These are phyloP conservation scores for Patella vulgata DNA, from an alignment of 1,140 invertebrate species.

Conservation along the genomic window DNA sequence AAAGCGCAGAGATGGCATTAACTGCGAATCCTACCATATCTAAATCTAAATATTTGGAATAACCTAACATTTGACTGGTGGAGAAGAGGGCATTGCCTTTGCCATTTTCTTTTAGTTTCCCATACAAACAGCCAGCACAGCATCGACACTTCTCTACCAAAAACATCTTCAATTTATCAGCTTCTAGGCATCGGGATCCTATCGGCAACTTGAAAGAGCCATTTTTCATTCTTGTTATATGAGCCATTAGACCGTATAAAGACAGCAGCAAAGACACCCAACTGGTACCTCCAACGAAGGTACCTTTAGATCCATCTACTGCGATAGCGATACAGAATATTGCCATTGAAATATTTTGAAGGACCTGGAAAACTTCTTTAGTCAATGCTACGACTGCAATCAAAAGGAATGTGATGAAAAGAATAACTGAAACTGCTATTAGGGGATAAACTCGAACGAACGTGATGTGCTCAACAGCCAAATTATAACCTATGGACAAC, in stretches of 20 bases:
- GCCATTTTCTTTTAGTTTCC: conserved; percentile 7
- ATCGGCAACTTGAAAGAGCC: conserved; percentile 36
- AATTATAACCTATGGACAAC: conserved; percentile 34
- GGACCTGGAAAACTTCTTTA: conserved; percentile 41
- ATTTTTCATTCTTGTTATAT: conserved; percentile 25
- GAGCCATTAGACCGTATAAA: conserved; percentile 43
- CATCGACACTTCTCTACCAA: conserved; percentile 12
- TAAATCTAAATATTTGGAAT: conserved; percentile 43
- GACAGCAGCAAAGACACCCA: conserved; percentile 46
- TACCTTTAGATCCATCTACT: conserved; percentile 28
- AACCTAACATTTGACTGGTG: conserved; percentile 39
- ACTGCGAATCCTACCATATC: conserved; percentile 43
- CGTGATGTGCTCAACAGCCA: conserved; percentile 27
- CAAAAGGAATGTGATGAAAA: conserved; percentile 33
- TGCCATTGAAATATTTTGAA: conserved; percentile 35
- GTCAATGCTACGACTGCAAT: conserved; percentile 28
- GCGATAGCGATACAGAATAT: conserved; percentile 36
- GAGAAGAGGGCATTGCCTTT: conserved; percentile 20
- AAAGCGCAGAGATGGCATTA: conserved; percentile 41
- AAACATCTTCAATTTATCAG: conserved; percentile 5
- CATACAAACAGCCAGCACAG: conserved; percentile 22
- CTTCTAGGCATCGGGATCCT: conserved; percentile 25
- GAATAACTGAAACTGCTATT: conserved; percentile 35
- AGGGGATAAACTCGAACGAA: conserved; percentile 13
- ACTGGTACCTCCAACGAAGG: conserved; percentile 39